Conservation (phyloP, 2,888 invertebrate species). For the Megamerina dolium region DNA sequence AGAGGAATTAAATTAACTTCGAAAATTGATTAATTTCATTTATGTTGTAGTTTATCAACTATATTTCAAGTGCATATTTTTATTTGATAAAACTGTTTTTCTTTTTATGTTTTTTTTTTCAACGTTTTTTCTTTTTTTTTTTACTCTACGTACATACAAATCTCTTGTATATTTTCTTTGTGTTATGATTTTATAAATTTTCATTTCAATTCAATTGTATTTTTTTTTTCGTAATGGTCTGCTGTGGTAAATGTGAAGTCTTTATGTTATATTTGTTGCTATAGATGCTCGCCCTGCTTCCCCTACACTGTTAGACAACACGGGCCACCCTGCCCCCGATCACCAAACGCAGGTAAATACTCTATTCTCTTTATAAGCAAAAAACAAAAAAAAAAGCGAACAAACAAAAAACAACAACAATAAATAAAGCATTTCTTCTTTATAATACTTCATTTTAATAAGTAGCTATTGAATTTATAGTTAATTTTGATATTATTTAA, state of each 20-base stretch:
- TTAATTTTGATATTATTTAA: no score
- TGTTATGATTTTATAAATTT: slow-evolving; percentile 14
- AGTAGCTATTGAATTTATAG: no score
- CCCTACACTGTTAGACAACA: slow-evolving; percentile 83
- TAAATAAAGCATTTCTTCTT: slow-evolving; percentile 15
- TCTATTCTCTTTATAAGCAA: slow-evolving; percentile 36
- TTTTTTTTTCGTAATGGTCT: slow-evolving; percentile 48
- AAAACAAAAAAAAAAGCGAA: no score
- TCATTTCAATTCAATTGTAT: slow-evolving; percentile 7
- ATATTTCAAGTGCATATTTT: no score
- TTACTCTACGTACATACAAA: not conserved
- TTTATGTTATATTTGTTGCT: slow-evolving; percentile 86
- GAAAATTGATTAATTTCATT: no score
- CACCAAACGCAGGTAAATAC: slow-evolving; percentile 66
- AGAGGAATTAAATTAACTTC: no score
- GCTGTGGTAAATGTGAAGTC: slow-evolving; percentile 53
- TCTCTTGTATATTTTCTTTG: not conserved
- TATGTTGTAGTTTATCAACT: no score
- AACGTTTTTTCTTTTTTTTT: slow-evolving; percentile 19
- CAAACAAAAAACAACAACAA: no score
- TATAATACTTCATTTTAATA: no score
- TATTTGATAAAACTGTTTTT: not conserved
- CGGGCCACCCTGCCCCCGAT: slow-evolving; percentile 70
- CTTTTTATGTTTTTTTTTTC: slow-evolving; percentile 16
- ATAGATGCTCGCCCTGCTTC: slow-evolving; percentile 84